Percentiles rank a stretch among this genome's conserved stretches.
These are phyloP conservation scores for Melinaea menophilus DNA, from an alignment of 2,888 invertebrate species.

Conservation along the genomic window DNA sequence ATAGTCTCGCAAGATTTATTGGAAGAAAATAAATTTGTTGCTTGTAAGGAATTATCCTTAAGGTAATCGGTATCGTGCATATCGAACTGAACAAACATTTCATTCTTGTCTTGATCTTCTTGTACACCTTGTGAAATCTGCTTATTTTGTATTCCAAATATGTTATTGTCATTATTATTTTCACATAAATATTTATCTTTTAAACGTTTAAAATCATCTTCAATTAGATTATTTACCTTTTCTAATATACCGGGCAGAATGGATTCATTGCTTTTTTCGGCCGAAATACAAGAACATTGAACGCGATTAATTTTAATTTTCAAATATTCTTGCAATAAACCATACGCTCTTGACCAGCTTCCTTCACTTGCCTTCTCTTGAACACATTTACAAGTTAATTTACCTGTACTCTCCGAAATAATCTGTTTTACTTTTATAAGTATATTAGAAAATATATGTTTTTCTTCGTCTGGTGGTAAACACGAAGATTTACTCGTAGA, in stretches of 20 bases:
- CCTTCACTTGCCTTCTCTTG: slow-evolving; percentile 37
- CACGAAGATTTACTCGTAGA: slow-evolving; percentile 43
- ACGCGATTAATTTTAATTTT: slow-evolving; percentile 63
- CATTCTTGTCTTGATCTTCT: slow-evolving; percentile 9
- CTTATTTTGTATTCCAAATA: slow-evolving; percentile 7
- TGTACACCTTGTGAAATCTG: slow-evolving; percentile 12
- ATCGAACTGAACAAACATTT: slow-evolving; percentile 15
- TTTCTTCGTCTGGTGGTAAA: slow-evolving; percentile 50
- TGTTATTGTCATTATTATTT: slow-evolving; percentile 10
- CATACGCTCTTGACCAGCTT: slow-evolving; percentile 65
- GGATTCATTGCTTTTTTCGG: slow-evolving; percentile 38
- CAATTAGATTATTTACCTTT: slow-evolving; percentile 58
- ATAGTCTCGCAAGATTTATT: slow-evolving; percentile 47
- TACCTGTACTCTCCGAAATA: slow-evolving; percentile 51
- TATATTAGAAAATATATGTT: slow-evolving; percentile 50
- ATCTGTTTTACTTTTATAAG: slow-evolving; percentile 56
- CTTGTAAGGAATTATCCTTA: slow-evolving; percentile 11
- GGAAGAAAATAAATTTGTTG: slow-evolving; percentile 2
- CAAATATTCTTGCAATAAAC: slow-evolving; percentile 65
- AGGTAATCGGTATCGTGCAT: slow-evolving; percentile 3
- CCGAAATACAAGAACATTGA: slow-evolving; percentile 49
- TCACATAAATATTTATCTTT: slow-evolving; percentile 33
- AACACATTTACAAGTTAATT: slow-evolving; percentile 49
- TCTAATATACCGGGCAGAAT: slow-evolving; percentile 51
- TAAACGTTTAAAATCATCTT: slow-evolving; percentile 63